These are phyloP conservation scores for Apis dorsata DNA, from an alignment of 1,140 invertebrate genomes.

Conservation along the genomic window DNA sequence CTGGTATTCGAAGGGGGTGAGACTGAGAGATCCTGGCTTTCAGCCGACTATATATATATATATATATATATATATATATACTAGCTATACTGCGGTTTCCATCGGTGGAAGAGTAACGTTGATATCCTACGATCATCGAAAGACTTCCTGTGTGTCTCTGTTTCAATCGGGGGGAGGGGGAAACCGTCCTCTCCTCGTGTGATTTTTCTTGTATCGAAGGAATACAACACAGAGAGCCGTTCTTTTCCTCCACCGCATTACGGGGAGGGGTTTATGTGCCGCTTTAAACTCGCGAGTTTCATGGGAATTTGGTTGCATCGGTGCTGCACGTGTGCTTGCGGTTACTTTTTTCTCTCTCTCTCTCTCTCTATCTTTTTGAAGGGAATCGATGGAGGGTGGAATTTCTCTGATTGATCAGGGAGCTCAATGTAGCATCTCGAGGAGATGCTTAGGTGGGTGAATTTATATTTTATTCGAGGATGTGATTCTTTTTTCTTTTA, in stretches of 20 bases:
- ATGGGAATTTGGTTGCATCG: background rate
- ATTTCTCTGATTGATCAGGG: too few relatives aligned
- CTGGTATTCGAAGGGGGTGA: conserved; percentile 20
- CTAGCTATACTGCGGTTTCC: conserved; percentile 19
- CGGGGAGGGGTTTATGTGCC: background rate
- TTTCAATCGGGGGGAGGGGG: background rate
- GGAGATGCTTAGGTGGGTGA: too few relatives aligned
- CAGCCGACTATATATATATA: background rate
- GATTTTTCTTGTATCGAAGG: conserved; percentile 17
- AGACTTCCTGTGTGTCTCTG: conserved; percentile 10
- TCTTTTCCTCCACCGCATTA: too few relatives aligned
- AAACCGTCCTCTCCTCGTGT: background rate
- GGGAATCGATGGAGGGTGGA: too few relatives aligned
- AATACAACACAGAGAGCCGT: background rate
- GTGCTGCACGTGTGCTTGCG: background rate
- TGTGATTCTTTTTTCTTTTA: too few relatives aligned
- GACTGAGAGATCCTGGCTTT: conserved; percentile 5
- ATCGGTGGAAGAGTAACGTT: conserved; percentile 4
- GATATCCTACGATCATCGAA: conserved; percentile 35
- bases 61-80: background rate
- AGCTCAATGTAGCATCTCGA: too few relatives aligned
- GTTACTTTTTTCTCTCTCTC: too few relatives aligned
- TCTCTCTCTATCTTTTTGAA: too few relatives aligned
- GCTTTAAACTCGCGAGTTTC: background rate
- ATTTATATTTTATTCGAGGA: too few relatives aligned